Conservation (phyloP, 2,113 vertebrate species). For the Pagrus major region DNA sequence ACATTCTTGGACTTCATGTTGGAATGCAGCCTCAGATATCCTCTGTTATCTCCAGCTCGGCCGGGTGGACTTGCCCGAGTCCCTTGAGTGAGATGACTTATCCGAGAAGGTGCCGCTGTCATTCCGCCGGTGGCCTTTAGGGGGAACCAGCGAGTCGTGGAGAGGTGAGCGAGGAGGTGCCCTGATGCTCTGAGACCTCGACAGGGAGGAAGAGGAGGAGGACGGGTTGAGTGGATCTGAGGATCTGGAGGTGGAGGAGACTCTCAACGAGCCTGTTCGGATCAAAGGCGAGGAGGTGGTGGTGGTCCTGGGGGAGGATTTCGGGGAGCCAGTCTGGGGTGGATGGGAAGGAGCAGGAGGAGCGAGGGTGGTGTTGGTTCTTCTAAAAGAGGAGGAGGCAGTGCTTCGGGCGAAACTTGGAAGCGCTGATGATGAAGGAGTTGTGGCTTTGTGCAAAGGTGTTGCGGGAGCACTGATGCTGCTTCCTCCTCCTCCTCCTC, state of each 20-base stretch:
- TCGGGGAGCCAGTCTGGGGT: conserved; percentile 4
- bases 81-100: conserved; percentile 78
- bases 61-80: conserved; percentile 78
- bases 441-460: conserved; percentile 47
- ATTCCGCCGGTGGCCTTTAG: conserved; percentile 67
- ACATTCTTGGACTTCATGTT: background rate
- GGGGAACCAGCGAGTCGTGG: conserved; percentile 36
- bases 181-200: conserved; percentile 81
- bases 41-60: conserved; percentile 84
- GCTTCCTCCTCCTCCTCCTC: conserved; percentile 54
- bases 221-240: background rate
- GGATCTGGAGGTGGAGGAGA: conserved; percentile 19
- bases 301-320: background rate
- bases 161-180: conserved; percentile 54
- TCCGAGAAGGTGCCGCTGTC: conserved; percentile 78
- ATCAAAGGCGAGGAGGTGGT: conserved; percentile 11
- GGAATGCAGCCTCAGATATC: background rate
- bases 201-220: conserved; percentile 58
- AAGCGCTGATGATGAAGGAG: conserved; percentile 56
- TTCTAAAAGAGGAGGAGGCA: conserved; percentile 89
- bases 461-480: conserved; percentile 64
- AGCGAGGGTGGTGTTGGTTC: conserved; percentile 58
- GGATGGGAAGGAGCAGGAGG: background rate
- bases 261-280: conserved; percentile 44
- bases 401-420: conserved; percentile 90